phyloP scores from a whole-genome alignment of 2,888 invertebrate genomes.

The Conomelus anceps region DNA sequence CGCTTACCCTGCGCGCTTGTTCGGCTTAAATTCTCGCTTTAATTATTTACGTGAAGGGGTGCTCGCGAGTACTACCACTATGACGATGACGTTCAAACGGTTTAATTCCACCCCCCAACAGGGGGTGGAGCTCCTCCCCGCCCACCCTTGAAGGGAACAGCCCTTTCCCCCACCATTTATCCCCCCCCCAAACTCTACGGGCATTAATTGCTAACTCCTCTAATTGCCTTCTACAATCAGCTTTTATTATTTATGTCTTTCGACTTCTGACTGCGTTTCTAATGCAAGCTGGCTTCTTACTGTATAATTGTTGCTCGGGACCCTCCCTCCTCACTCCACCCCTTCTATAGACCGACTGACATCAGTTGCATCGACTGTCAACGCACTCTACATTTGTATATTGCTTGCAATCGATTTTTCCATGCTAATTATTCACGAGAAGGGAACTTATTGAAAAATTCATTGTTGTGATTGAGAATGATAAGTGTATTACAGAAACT shows the following conservation, averaged over 20 bases:
- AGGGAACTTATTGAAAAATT: no score
- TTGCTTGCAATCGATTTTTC: no score
- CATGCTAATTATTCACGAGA: no score
- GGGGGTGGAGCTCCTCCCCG: background rate
- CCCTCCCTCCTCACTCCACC: slow-evolving; percentile 2
- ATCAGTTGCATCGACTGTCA: background rate
- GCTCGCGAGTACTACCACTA: slow-evolving; percentile 6
- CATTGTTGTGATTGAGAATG: no score
- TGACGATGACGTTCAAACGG: slow-evolving; percentile 12
- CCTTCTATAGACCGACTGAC: background rate
- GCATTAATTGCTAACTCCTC: slow-evolving; percentile 14
- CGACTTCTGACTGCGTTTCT: slow-evolving; percentile 19
- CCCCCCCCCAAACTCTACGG: background rate
- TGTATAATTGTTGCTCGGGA: background rate
- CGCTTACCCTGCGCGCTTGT: background rate
- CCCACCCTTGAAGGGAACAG: background rate
- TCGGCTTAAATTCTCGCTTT: slow-evolving; percentile 22
- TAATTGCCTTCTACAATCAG: slow-evolving; percentile 21
- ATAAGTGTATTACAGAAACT: no score
- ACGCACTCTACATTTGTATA: no score
- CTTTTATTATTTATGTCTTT: slow-evolving; percentile 26
- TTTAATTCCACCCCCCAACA: slow-evolving; percentile 7
- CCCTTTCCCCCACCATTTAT: background rate
- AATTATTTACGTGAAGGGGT: slow-evolving; percentile 26
- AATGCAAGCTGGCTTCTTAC: background rate